These are phyloP conservation scores for Procambarus virginalis DNA, from an alignment of 1,140 invertebrate genomes.

Conservation along the genomic window DNA sequence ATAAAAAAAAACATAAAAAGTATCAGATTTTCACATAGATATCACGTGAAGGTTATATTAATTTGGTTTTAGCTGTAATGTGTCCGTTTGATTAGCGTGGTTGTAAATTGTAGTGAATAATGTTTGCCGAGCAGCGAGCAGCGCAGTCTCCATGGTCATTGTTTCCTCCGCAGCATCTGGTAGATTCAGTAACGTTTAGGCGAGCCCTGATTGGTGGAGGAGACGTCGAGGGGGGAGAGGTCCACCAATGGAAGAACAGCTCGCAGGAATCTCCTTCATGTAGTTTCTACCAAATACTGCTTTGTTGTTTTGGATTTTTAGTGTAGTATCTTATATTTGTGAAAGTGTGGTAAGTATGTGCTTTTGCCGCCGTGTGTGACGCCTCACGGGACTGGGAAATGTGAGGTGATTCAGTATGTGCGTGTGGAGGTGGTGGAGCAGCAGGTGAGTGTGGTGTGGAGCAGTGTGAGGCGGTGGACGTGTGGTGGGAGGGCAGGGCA, in stretches of 20 bases:
- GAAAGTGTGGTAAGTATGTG: slow-evolving; percentile 40
- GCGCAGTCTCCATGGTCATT: background rate
- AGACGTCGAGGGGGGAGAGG: background rate
- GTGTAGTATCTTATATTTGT: slow-evolving; percentile 30
- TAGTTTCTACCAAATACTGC: slow-evolving; percentile 36
- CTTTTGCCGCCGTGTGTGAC: background rate
- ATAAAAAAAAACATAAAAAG: no score
- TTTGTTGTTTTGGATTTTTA: slow-evolving; percentile 48
- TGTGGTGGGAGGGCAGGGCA: no score
- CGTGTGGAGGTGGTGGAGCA: no score
- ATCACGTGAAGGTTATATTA: no score
- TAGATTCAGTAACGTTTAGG: background rate
- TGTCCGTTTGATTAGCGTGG: no score
- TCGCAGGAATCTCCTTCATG: slow-evolving; percentile 9
- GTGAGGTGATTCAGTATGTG: no score
- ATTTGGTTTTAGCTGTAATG: no score
- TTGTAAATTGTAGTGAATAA: no score
- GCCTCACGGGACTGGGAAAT: no score
- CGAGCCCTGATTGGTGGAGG: background rate
- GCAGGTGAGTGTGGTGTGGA: no score
- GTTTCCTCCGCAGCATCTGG: slow-evolving; percentile 7
- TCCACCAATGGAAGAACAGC: slow-evolving; percentile 22
- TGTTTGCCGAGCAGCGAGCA: background rate
- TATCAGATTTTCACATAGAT: no score
- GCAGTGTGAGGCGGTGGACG: no score